Percentiles rank a stretch among this genome's conserved stretches.
Conservation (phyloP, 2,888 invertebrate species). For the Hymenopus coronatus region DNA sequence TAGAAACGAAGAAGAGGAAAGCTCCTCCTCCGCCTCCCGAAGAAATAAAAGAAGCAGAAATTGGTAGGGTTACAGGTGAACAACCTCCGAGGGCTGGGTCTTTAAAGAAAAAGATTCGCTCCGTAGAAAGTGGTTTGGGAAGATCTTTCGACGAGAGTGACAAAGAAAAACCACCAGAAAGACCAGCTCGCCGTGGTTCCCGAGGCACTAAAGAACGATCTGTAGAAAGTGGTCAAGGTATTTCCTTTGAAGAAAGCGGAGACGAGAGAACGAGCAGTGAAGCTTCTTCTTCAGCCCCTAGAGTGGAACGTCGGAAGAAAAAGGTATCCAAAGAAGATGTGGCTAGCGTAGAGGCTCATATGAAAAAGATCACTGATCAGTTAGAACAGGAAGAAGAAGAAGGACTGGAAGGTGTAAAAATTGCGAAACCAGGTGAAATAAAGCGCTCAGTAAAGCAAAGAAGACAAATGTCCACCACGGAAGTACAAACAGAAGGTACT, state of each 20-base stretch:
- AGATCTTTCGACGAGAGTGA: conserved; percentile 50
- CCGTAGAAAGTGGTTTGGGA: conserved; percentile 31
- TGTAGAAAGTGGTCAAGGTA: conserved; percentile 13
- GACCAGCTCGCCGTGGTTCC: conserved; percentile 31
- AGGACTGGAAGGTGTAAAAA: conserved; percentile 53
- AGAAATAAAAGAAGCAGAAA: conserved; percentile 41
- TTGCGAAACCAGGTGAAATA: conserved; percentile 43
- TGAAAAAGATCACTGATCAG: conserved; percentile 18
- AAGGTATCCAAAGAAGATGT: conserved; percentile 44
- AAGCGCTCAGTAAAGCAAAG: conserved; percentile 32
- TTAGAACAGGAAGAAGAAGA: conserved; percentile 45
- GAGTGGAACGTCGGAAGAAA: conserved; percentile 43
- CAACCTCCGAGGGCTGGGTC: conserved; percentile 23
- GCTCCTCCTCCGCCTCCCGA: conserved; percentile 31
- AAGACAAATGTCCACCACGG: not conserved
- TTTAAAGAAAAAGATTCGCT: conserved; percentile 19
- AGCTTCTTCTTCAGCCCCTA: not conserved
- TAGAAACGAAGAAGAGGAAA: conserved; percentile 28
- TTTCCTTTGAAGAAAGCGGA: conserved; percentile 26
- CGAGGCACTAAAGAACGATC: conserved; percentile 1
- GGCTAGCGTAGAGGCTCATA: conserved; percentile 6
- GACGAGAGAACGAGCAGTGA: conserved; percentile 13
- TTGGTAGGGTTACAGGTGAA: conserved; percentile 43
- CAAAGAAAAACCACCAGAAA: conserved; percentile 38
- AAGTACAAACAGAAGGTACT: conserved; percentile 13